Base-by-base conservation (phyloP, 1,140 invertebrate species). In the Cherax quadricarinatus region DNA sequence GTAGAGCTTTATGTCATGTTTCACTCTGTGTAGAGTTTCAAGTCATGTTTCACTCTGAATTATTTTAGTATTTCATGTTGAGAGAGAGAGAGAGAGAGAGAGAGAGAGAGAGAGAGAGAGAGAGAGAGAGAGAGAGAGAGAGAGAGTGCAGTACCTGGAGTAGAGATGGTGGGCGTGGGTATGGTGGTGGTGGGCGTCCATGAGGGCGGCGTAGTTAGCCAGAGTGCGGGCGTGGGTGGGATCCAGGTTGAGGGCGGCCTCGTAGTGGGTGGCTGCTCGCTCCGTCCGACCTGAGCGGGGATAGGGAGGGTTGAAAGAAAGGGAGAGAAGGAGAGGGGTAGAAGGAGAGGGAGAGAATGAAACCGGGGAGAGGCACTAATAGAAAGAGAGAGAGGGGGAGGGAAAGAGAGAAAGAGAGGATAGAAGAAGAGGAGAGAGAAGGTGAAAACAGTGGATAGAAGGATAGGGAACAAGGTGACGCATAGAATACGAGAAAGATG, bases 191-290 rank as follows among this genome's bases (percentile, higher is more conserved):
- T 60, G 60, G 57, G 89, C 66, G 82, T 53, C 80, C 82, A 91
- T 85, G 16, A 91, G 83, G 24, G 82, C 82, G 48, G 89, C 89
- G n/a, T 91, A 91, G 30, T 41, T 78, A 18, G 82, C 84, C 30
- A 91, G 81, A 53, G 89, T 83, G 49, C 48, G 70, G 51, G 73
- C 75, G 57, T 91, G 81, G 82, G 89, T 49, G 70, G 81, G 82
- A 41, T 90, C 89, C 9, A 90, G 66, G 73, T 82, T 90, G 7
- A 90, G 81, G 48, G 89, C 89, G 53, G 89, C 73, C 24, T 87
- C 75, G 49, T 51, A 87, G 53, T 86, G 60, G 6, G 73, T 73
- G 7, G 78, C 90, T 6, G 89, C 81, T 16, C 62, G 53, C 30
- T 90, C 86, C 4, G 30, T 78, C 18, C 86, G 70, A 6, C 86